Evolutionary conservation across 2,888 invertebrate genomes (phyloP).

Genomic region (Phytoseiulus persimilis): DNA sequence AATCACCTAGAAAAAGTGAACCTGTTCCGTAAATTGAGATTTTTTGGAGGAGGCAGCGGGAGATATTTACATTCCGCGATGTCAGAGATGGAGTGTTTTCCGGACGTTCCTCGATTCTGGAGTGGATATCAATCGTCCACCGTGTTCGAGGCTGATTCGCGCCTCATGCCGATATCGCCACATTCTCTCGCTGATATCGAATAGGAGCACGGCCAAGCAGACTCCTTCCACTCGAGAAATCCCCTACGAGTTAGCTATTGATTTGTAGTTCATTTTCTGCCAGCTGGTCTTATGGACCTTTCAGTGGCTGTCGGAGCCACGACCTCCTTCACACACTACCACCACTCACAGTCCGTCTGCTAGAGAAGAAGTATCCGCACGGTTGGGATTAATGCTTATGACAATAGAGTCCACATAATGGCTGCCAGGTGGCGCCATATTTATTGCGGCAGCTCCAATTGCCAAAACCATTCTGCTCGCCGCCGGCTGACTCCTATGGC

Average conservation of each 20-base stretch:
- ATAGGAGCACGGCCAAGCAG: not conserved
- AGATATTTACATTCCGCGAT: too few relatives aligned
- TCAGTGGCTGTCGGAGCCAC: not conserved
- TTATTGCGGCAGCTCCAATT: constrained; percentile 31
- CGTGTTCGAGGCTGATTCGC: too few relatives aligned
- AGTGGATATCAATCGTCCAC: too few relatives aligned
- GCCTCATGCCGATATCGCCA: too few relatives aligned
- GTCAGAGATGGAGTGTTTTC: too few relatives aligned
- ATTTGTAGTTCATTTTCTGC: not conserved
- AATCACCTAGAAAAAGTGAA: too few relatives aligned
- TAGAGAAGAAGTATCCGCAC: not conserved
- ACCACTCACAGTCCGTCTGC: not conserved
- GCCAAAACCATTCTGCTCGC: not conserved
- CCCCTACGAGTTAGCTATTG: not conserved
- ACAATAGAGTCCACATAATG: constrained; percentile 32
- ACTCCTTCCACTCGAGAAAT: not conserved
- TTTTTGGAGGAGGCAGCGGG: too few relatives aligned
- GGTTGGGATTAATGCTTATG: constrained; percentile 37
- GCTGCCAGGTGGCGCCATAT: constrained; percentile 39
- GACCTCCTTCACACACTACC: not conserved
- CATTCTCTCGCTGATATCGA: not conserved
- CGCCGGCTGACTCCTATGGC: constrained; percentile 6
- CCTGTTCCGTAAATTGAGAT: too few relatives aligned
- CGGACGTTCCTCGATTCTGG: too few relatives aligned
- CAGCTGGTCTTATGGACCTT: not conserved